These are phyloP conservation scores for Halocynthia roretzi DNA, from an alignment of 23 tunicate species.

Conservation along the genomic window DNA sequence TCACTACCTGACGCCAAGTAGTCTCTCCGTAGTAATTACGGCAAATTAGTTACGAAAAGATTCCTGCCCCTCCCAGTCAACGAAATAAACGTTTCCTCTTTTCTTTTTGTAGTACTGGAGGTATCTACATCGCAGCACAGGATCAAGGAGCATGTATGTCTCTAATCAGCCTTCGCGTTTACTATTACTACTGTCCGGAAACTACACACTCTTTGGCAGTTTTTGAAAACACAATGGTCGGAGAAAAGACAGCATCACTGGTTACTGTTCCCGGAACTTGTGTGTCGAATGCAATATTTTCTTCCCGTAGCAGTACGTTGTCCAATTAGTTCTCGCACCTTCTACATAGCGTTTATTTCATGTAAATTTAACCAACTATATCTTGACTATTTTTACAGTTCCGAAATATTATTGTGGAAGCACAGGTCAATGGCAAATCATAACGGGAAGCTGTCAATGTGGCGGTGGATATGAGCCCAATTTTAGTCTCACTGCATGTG, in stretches of 20 bases:
- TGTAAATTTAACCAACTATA: not conserved
- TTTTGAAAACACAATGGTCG: slow-evolving; percentile 61
- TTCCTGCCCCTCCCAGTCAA: no score
- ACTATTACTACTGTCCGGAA: slow-evolving; percentile 68
- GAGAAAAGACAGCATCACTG: slow-evolving; percentile 41
- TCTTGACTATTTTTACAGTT: slow-evolving; percentile 8
- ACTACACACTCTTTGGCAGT: slow-evolving; percentile 31
- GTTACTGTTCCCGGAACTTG: slow-evolving; percentile 58
- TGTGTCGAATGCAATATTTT: slow-evolving; percentile 35
- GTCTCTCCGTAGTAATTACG: not conserved
- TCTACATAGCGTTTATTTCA: not conserved
- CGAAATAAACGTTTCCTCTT: not conserved
- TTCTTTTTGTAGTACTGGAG: slow-evolving; percentile 20
- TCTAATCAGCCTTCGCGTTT: slow-evolving; percentile 49
- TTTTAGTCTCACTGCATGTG: slow-evolving; percentile 22
- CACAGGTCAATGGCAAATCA: slow-evolving; percentile 70
- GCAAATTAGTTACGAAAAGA: not conserved
- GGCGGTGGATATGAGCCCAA: slow-evolving; percentile 35
- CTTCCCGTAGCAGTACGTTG: slow-evolving; percentile 22
- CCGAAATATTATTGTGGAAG: slow-evolving; percentile 66
- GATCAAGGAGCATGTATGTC: slow-evolving; percentile 95
- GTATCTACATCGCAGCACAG: slow-evolving; percentile 79
- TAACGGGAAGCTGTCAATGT: slow-evolving; percentile 57
- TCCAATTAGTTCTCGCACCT: not conserved
- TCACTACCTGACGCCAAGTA: not conserved